Percentiles rank a stretch among this genome's conserved stretches.
Evolutionary conservation across 2,113 vertebrate species (phyloP).

Genomic region (Daubentonia madagascariensis): DNA sequence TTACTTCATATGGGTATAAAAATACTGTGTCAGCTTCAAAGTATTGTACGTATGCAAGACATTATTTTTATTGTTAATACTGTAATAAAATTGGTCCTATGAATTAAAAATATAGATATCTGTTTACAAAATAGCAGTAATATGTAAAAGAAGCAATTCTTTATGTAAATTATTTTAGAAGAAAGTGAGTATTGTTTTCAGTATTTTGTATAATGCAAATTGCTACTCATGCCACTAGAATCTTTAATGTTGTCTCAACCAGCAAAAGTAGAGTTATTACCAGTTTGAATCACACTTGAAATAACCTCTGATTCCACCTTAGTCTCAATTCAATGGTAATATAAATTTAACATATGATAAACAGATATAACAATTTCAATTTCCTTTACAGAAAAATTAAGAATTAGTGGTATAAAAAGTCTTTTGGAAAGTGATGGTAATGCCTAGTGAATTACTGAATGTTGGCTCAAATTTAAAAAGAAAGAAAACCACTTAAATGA

Average conservation of each 20-base stretch:
- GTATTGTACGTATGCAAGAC: not conserved
- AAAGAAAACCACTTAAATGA: not conserved
- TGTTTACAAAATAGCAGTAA: constrained; percentile 9
- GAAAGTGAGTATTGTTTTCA: not conserved
- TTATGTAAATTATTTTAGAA: not conserved
- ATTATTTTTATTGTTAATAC: not conserved
- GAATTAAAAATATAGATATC: not conserved
- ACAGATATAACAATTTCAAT: not conserved
- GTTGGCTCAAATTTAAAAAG: not conserved
- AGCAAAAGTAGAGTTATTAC: not conserved
- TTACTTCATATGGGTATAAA: not conserved
- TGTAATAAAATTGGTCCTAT: not conserved
- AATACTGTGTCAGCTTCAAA: not conserved
- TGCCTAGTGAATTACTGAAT: not conserved
- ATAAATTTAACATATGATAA: not conserved
- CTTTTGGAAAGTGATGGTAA: not conserved
- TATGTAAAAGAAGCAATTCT: not conserved
- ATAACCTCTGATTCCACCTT: not conserved
- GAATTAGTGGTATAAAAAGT: not conserved
- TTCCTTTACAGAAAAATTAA: not conserved
- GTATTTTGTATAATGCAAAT: not conserved
- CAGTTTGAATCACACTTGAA: not conserved
- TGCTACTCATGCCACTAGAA: not conserved
- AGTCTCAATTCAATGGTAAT: not conserved
- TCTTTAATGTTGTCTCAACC: not conserved